A percentile compares a stretch with the other conserved stretches of the same genome.
phyloP scores from a whole-genome alignment of 2,797 vertebrate species.

The Danio aesculapii region DNA sequence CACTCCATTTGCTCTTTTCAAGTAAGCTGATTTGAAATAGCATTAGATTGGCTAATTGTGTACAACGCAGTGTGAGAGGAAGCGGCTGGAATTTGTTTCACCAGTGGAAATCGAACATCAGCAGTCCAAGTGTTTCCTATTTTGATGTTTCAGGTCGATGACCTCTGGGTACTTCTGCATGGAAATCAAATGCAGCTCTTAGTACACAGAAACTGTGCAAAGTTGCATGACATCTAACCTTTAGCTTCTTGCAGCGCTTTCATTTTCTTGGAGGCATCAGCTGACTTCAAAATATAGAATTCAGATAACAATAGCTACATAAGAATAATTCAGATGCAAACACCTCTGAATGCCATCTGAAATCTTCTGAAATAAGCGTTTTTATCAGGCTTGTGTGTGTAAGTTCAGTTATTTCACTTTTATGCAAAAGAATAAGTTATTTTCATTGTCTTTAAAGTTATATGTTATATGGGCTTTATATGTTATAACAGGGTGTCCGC shows the following conservation, averaged over 20 bases:
- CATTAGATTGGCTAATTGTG: slow-evolving; percentile 25
- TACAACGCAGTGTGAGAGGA: slow-evolving; percentile 48
- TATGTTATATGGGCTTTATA: no score
- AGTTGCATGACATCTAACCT: slow-evolving; percentile 12
- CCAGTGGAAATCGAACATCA: slow-evolving; percentile 55
- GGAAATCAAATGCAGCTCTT: slow-evolving; percentile 6
- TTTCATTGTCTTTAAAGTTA: no score
- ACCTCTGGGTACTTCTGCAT: slow-evolving; percentile 45
- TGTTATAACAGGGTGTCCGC: no score
- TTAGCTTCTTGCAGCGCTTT: slow-evolving; percentile 30
- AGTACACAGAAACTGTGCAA: slow-evolving; percentile 10
- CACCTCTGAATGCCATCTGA: no score
- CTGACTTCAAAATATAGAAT: slow-evolving; percentile 31
- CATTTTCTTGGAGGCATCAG: slow-evolving; percentile 1
- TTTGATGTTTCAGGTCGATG: slow-evolving; percentile 49
- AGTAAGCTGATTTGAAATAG: background rate
- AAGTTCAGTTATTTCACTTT: no score
- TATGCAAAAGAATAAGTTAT: no score
- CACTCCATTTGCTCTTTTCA: background rate
- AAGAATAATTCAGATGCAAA: background rate
- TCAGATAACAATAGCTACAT: background rate
- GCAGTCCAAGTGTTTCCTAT: slow-evolving; percentile 59
- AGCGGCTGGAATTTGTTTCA: slow-evolving; percentile 54
- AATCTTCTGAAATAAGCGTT: no score
- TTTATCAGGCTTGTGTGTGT: no score